Evolutionary conservation across 2,113 vertebrate species (phyloP).

Genomic region (Geococcyx californianus): DNA sequence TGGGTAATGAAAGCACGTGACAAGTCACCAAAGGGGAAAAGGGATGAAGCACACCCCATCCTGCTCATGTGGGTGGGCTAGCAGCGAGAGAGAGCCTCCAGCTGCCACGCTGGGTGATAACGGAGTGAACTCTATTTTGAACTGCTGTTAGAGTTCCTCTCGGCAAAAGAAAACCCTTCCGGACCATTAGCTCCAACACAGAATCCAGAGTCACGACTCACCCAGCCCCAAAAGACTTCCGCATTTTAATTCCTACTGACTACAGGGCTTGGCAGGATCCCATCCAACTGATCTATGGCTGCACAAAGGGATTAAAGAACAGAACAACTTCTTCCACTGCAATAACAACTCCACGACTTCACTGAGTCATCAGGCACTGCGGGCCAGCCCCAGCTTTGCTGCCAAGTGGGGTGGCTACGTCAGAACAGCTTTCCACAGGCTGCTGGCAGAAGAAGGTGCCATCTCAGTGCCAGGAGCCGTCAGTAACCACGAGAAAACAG

Average conservation of each 20-base stretch:
- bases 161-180: not conserved
- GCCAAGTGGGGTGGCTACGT: slow-evolving; percentile 31
- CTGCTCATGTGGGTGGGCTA: not conserved
- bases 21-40: not conserved
- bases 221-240: not conserved
- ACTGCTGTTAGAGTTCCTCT: not conserved
- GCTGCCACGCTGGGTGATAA: not conserved
- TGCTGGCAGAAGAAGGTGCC: slow-evolving; percentile 5
- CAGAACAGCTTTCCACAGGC: slow-evolving; percentile 33
- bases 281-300: not conserved
- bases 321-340: slow-evolving; percentile 42
- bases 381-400: slow-evolving; percentile 14
- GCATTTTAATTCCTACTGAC: slow-evolving; percentile 18
- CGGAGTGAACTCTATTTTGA: not conserved
- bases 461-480: not conserved
- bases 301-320: slow-evolving; percentile 49
- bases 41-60: not conserved
- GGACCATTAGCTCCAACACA: not conserved
- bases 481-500: not conserved
- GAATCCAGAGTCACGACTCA: not conserved
- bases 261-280: slow-evolving; percentile 13
- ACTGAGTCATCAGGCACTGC: slow-evolving; percentile 35
- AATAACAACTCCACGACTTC: slow-evolving; percentile 36
- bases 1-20: not conserved
- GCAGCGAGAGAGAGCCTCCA: not conserved